Evolutionary conservation across 2,888 invertebrate species (phyloP), one percentile per base, ranked within the genome.

Genomic region (Branchipolynoe longqiensis): DNA sequence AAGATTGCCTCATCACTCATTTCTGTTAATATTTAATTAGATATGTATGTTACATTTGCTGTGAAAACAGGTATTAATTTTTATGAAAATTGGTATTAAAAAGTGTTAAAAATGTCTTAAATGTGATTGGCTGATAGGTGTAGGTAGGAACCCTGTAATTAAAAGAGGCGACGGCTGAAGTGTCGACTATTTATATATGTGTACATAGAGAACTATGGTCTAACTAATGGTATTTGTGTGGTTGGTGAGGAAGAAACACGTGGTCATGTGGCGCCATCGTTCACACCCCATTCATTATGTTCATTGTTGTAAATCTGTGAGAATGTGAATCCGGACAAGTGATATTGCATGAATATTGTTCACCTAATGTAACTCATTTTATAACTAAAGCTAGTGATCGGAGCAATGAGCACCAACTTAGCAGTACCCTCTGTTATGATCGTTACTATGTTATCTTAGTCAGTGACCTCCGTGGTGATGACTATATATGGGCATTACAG

Each of bases 101-200:
- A n/a, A n/a, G n/a, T n/a, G n/a, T n/a, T n/a, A n/a, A n/a, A n/a
- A n/a, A n/a, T n/a, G n/a, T n/a, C n/a, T n/a, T n/a, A n/a, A n/a
- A n/a, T n/a, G n/a, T n/a, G n/a, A n/a, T n/a, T n/a, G n/a, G n/a
- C n/a, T n/a, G n/a, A n/a, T n/a, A n/a, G n/a, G n/a, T n/a, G n/a
- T n/a, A 18, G 48, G 8, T 48, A 12, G 18, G 8, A 48, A 48
- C 8, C 8, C 18, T 48, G 48, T 48, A 12, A 48, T 48, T 18
- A 48, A 48, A 48, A 12, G 48, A 48, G 48, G 48, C 48, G 36
- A 22, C 69, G 38, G 36, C 69, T 69, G 69, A 69, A 25, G 69
- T 69, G 69, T 69, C 69, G 18, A 69, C 69, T 69, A 69, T 69
- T 69, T 69, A 69, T 69, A 69, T 69, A 69, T 69, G 38, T 69